Evolutionary conservation across 1,140 invertebrate species (phyloP).

Genomic region (Zaprionus kolodkinae): DNA sequence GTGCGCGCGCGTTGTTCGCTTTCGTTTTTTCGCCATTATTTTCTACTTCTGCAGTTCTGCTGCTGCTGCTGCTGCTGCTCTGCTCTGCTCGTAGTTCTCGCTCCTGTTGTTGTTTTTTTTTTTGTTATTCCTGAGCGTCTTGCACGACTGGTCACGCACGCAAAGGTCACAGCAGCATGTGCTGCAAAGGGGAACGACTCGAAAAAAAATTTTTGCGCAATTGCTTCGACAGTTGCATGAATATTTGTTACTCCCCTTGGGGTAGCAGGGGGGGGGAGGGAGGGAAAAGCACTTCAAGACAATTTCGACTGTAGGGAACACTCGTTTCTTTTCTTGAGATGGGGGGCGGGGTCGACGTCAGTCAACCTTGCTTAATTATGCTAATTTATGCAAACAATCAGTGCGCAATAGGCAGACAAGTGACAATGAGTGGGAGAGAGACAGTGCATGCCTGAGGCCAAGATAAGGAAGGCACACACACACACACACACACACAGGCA

Average conservation of each 20-base stretch:
- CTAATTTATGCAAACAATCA: slow-evolving; percentile 81
- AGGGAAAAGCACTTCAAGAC: slow-evolving; percentile 17
- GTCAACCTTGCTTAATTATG: slow-evolving; percentile 74
- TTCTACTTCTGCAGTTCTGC: slow-evolving; percentile 66
- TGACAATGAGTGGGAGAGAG: slow-evolving; percentile 52
- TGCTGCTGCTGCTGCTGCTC: slow-evolving; percentile 9
- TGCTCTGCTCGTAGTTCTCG: slow-evolving; percentile 8
- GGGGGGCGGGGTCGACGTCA: background rate
- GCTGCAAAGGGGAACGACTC: slow-evolving; percentile 1
- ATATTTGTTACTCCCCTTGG: slow-evolving; percentile 11
- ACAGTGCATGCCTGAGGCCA: slow-evolving; percentile 57
- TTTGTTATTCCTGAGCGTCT: slow-evolving; percentile 9
- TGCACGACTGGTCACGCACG: slow-evolving; percentile 62
- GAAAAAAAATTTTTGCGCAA: slow-evolving; percentile 53
- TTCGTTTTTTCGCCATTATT: slow-evolving; percentile 54
- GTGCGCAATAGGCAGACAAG: slow-evolving; percentile 75
- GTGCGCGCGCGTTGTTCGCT: slow-evolving; percentile 17
- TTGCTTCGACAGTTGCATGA: slow-evolving; percentile 41
- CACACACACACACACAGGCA: slow-evolving; percentile 55
- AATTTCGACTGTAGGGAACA: background rate
- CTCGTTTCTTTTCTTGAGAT: background rate
- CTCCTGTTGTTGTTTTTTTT: background rate
- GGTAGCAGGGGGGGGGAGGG: background rate
- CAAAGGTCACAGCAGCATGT: slow-evolving; percentile 41
- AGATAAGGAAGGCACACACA: slow-evolving; percentile 65